A percentile compares a stretch with the other conserved stretches of the same genome.
phyloP scores from a whole-genome alignment of 1,140 invertebrate species.

The Euglossa dilemma region DNA sequence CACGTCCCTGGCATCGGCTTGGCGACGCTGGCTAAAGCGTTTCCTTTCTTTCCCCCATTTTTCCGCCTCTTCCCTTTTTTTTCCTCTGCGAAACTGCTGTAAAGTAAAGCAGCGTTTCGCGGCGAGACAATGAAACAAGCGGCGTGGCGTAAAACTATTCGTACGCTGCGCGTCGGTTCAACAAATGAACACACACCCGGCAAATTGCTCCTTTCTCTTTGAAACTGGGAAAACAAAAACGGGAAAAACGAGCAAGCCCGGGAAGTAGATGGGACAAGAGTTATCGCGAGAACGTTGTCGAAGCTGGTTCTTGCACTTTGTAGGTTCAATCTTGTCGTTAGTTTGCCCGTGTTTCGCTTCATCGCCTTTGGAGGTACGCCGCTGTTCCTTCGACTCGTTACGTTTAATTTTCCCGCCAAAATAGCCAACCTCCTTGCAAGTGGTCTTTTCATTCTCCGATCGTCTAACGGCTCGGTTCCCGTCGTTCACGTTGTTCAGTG shows the following conservation, averaged over 20 bases:
- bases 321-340: slow-evolving; percentile 22
- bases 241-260: not conserved
- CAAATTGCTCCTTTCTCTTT: slow-evolving; percentile 29
- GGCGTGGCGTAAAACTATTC: slow-evolving; percentile 24
- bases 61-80: too few relatives aligned
- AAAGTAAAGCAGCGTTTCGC: slow-evolving; percentile 39
- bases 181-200: slow-evolving; percentile 24
- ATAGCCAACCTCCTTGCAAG: not conserved
- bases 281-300: not conserved
- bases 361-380: too few relatives aligned
- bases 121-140: slow-evolving; percentile 25
- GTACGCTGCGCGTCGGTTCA: not conserved
- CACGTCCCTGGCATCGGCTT: not conserved
- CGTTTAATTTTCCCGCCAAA: slow-evolving; percentile 11
- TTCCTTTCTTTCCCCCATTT: not conserved
- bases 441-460: not conserved
- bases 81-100: slow-evolving; percentile 21
- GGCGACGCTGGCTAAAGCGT: not conserved
- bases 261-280: not conserved
- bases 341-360: not conserved
- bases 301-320: slow-evolving; percentile 13
- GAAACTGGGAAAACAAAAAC: not conserved
- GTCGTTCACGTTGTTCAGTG: not conserved
- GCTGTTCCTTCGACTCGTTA: not conserved
- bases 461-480: not conserved